Evolutionary conservation across 2,888 invertebrate genomes (phyloP), one percentile per base, ranked within the genome.

Genomic region (Harmothoe impar): DNA sequence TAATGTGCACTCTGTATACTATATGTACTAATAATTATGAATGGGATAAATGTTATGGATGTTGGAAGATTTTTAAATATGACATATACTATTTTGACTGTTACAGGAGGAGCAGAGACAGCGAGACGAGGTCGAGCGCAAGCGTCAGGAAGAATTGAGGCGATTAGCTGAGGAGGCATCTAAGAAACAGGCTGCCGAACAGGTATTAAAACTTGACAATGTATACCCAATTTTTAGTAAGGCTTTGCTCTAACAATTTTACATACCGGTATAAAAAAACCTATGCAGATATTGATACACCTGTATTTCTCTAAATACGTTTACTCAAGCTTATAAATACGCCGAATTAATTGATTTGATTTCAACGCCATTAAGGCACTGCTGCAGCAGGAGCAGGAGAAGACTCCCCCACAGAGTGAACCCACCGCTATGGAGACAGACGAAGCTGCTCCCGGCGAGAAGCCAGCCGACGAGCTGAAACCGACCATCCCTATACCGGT

Each of bases 361-460:
- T n/a, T n/a, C n/a, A n/a, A n/a, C n/a, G n/a, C 23, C 62, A 7
- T 62, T 7, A 10, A 86, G 86, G 86, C 86, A 5, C 15, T 5
- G 31, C 86, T 86, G 17, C 86, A 86, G 86, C 54, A 86, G 54
- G 86, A 86, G 54, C 86, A 86, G 56, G 86, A 86, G 56, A 86
- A 86, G 33, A 86, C 86, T n/a, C 86, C 86, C 3, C 86, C 86
- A 15, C 33, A 23, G 23, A 52, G 5, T 1, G 86, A 86, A 12
- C 7, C 33, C 0, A 3, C 52, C 5, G 17, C 33, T 0, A 29
- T n/a, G 23, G 84, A 35, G 51, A 35, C 29, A 12, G 84, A 25
- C 25, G 43, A 17, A 17, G 43, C 43, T 20, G 25, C 35, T 35
- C 84, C 84, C 10, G 51, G 23, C n/a, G 84, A 43, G 23, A 51